Percentiles rank a stretch among this genome's conserved stretches.
phyloP scores from a whole-genome alignment of 2,113 vertebrate species.

The Eretmochelys imbricata region DNA sequence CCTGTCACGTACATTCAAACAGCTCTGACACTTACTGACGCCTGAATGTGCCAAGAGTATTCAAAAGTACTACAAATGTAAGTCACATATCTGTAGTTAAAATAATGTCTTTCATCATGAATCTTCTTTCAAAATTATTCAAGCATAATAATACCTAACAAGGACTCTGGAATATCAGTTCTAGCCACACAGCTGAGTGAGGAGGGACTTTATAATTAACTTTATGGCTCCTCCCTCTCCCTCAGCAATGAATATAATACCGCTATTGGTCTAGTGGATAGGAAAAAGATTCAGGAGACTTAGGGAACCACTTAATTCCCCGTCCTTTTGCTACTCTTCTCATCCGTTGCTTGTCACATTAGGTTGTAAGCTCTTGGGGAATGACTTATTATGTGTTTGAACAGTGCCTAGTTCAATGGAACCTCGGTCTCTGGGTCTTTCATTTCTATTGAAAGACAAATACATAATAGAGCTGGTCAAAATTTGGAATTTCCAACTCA shows the following conservation, averaged over 20 bases:
- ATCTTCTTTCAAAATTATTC: neutral
- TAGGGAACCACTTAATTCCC: neutral
- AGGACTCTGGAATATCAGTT: neutral
- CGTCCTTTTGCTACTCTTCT: neutral
- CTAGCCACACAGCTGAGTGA: neutral
- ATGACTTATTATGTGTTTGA: neutral
- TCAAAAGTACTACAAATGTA: neutral
- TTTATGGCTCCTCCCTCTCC: neutral
- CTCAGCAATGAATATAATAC: rapidly evolving
- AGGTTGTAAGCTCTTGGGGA: neutral
- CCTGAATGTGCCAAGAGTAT: neutral
- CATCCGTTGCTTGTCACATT: neutral
- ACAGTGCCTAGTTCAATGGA: neutral
- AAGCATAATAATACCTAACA: neutral
- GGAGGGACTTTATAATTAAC: neutral
- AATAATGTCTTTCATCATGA: neutral
- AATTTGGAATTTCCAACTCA: too few relatives aligned
- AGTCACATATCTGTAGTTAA: neutral
- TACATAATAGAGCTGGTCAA: neutral
- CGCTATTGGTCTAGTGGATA: neutral
- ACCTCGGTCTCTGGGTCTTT: neutral
- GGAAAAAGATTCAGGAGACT: too few relatives aligned
- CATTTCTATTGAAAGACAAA: neutral
- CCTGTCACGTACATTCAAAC: neutral
- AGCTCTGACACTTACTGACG: neutral